Percentiles rank a stretch among this genome's conserved stretches.
Conservation (phyloP, 2,113 vertebrate genomes). For the Agelaius phoeniceus region DNA sequence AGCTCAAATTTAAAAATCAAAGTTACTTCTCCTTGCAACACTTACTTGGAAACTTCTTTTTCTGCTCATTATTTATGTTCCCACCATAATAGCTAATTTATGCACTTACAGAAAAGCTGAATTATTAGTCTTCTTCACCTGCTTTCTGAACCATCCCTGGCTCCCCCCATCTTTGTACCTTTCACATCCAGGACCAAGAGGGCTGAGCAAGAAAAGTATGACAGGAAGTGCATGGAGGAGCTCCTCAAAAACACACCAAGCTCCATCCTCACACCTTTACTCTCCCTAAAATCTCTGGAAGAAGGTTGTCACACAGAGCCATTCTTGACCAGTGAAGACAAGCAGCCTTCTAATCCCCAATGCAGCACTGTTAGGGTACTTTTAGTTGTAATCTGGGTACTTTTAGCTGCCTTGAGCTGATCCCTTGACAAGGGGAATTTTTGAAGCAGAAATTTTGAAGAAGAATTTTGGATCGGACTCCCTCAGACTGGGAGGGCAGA, state of each 20-base stretch:
- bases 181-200: not conserved
- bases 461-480: too few species aligned
- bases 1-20: not conserved
- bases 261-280: not conserved
- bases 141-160: not conserved
- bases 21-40: not conserved
- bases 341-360: not conserved
- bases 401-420: not conserved
- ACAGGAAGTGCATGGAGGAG: not conserved
- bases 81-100: fast-evolving
- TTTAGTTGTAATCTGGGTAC: not conserved
- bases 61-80: not conserved
- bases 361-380: not conserved
- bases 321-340: too few species aligned
- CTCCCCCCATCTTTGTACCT: not conserved
- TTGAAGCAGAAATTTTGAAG: not conserved
- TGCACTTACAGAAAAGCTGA: not conserved
- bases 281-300: not conserved
- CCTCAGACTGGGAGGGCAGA: not conserved
- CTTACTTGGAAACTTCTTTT: not conserved
- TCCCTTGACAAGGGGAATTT: not conserved
- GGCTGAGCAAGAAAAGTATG: not conserved
- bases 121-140: not conserved
- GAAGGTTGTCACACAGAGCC: not conserved
- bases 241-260: not conserved